These are phyloP conservation scores for Acridotheres tristis DNA, from an alignment of 2,797 vertebrate genomes.

Conservation along the genomic window DNA sequence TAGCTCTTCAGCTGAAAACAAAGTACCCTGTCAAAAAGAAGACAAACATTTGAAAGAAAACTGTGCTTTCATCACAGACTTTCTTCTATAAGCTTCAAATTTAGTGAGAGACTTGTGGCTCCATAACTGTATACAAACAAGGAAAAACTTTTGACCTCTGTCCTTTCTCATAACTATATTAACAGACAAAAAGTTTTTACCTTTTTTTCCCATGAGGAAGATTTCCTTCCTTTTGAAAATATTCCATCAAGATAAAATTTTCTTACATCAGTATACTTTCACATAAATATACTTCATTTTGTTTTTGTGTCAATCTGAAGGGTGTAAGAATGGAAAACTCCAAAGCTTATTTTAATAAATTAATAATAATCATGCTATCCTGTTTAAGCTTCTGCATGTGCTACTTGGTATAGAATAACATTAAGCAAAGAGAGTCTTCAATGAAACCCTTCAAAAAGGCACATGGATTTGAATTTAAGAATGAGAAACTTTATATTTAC, in stretches of 20 bases:
- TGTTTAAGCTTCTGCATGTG: conserved; percentile 25
- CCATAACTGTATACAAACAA: neutral
- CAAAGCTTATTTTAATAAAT: conserved; percentile 48
- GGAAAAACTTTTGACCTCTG: conserved; percentile 21
- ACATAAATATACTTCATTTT: neutral
- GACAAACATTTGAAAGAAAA: conserved; percentile 59
- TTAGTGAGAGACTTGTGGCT: conserved; percentile 21
- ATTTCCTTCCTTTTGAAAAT: conserved; percentile 46
- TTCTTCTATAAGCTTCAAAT: conserved; percentile 22
- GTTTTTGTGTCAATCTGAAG: neutral
- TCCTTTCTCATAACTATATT: conserved; percentile 47
- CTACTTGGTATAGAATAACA: conserved; percentile 14
- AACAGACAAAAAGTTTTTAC: conserved; percentile 46
- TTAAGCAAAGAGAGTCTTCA: neutral
- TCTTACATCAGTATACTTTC: conserved; percentile 1
- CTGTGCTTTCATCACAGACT: conserved; percentile 42
- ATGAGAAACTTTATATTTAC: conserved; percentile 20
- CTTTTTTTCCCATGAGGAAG: conserved; percentile 24
- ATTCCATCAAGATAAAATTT: conserved; percentile 12
- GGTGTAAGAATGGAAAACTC: neutral
- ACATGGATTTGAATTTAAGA: conserved; percentile 7
- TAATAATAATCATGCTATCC: conserved; percentile 16
- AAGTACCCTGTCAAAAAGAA: conserved; percentile 45
- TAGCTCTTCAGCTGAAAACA: conserved; percentile 48
- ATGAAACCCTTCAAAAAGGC: neutral